Evolutionary conservation across 64 coral and sea anemone species (phyloP).

Genomic region (Montipora sp.): DNA sequence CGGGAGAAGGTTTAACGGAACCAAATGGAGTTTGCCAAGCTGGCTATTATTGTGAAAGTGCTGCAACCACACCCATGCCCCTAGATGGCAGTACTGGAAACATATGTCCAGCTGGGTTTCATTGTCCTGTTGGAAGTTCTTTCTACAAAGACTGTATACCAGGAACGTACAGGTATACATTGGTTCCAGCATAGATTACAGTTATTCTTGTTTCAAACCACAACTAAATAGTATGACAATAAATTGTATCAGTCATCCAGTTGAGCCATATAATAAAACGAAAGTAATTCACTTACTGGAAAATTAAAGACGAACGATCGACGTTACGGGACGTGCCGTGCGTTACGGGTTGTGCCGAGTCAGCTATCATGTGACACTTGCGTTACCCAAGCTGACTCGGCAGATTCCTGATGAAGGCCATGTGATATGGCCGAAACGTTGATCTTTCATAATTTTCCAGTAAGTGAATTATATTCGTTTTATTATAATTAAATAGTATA

Average conservation of each 20-base stretch:
- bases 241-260: not conserved
- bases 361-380: too few relatives aligned
- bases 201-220: not conserved
- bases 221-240: not conserved
- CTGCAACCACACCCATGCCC: constrained; percentile 80
- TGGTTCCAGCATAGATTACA: not conserved
- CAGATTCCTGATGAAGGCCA: too few relatives aligned
- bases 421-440: too few relatives aligned
- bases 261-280: too few relatives aligned
- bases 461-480: too few relatives aligned
- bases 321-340: too few relatives aligned
- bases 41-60: constrained; percentile 75
- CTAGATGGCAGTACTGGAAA: constrained; percentile 82
- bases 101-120: constrained; percentile 78
- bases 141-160: constrained; percentile 60
- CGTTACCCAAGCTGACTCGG: too few relatives aligned
- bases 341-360: too few relatives aligned
- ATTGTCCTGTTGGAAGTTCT: constrained; percentile 83
- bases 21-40: constrained; percentile 85
- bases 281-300: too few relatives aligned
- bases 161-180: constrained; percentile 85
- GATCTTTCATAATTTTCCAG: too few relatives aligned
- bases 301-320: too few relatives aligned
- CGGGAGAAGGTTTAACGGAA: constrained; percentile 76
- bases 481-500: too few relatives aligned